These are phyloP conservation scores for Melopsittacus undulatus DNA, from an alignment of 2,797 vertebrate genomes.

Conservation along the genomic window DNA sequence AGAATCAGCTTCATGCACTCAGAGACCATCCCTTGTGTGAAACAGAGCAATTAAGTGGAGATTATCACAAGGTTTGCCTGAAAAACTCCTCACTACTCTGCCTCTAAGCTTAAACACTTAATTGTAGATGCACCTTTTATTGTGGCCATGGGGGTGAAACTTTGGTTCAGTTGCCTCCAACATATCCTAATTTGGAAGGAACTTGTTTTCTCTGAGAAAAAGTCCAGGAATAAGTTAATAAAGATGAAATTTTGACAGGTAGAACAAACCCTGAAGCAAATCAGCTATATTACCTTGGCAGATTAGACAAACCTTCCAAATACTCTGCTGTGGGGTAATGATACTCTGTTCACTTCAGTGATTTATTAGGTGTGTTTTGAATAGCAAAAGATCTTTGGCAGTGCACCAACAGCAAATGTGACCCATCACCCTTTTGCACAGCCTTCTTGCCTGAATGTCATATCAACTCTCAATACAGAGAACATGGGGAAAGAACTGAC, in stretches of 20 bases:
- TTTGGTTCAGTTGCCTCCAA: neutral
- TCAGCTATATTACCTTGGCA: neutral
- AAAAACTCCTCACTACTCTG: neutral
- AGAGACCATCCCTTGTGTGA: neutral
- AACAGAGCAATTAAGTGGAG: neutral
- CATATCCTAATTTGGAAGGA: neutral
- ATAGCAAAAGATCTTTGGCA: neutral
- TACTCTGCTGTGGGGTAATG: neutral
- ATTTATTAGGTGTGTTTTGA: neutral
- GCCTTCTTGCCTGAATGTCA: neutral
- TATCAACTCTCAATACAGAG: neutral
- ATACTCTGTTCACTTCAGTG: neutral
- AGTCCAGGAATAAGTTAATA: neutral
- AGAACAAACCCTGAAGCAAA: neutral
- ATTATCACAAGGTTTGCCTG: neutral
- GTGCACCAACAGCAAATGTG: neutral
- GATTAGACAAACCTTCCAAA: neutral
- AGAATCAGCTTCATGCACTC: neutral
- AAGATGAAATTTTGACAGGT: neutral
- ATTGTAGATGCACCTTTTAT: neutral
- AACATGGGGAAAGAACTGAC: neutral
- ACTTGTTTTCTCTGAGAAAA: neutral
- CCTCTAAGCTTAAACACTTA: neutral
- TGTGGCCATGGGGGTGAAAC: neutral
- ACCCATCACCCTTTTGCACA: neutral